Base-by-base conservation (phyloP, 2,888 invertebrate species). In the Athalia rosae region DNA sequence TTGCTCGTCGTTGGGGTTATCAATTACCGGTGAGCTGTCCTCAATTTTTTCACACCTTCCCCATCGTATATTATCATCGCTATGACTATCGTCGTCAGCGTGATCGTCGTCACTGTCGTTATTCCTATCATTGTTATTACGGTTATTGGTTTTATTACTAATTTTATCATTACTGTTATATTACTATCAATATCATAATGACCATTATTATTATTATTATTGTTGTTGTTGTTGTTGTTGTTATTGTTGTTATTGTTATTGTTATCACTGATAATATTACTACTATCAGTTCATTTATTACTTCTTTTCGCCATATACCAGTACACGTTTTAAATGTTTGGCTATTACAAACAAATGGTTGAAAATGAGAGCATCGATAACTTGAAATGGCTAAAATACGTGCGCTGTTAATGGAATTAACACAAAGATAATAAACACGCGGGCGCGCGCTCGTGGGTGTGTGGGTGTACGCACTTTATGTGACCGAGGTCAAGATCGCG, bases 371-470 rank as follows among this genome's bases (percentile, higher is more conserved):
- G 28, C 28, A 28, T 28, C 28, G 28, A 28, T 28, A 28, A 28
- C 28, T 28, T 28, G 28, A 28, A 28, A 28, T 28, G 28, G 28
- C 28, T 28, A 28, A 28, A 28, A 28, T 28, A 28, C 0, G 28
- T 28, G 28, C 28, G 28, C 28, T 28, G 28, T 28, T 28, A 28
- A 28, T 28, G 28, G 28, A 28, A 28, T 53, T 11, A 61, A 61
- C 4, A 61, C 4, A 61, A 64, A 45, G 77, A 73, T 78, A 50
- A 73, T 79, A 77, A 77, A 56, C 64, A 61, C 63, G 45, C 43
- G 77, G 50, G 79, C 63, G 77, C 56, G 71, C 47, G 58, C 77
- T 13, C 58, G 15, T 71, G 62, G 59, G 28, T 13, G 28, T 28
- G 28, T 28, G 59, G 59, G 4, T 13, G 15, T 15, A 7, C 41